A percentile compares a stretch with the other conserved stretches of the same genome.
phyloP scores from a whole-genome alignment of 1,140 invertebrate genomes.

The Drosophila truncata region DNA sequence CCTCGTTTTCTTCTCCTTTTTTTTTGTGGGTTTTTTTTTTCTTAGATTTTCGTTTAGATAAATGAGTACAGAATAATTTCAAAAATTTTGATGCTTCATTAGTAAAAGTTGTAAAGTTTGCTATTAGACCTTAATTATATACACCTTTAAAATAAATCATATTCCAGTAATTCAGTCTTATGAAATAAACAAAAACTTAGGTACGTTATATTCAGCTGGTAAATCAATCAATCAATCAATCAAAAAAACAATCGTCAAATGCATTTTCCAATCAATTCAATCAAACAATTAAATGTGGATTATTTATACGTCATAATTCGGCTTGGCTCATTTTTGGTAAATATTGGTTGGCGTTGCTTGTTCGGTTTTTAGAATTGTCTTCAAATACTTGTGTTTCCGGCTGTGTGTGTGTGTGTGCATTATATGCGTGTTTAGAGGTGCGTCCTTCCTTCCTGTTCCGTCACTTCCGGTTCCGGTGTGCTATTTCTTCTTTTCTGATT shows the following conservation, averaged over 20 bases:
- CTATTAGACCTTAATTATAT: constrained; percentile 61
- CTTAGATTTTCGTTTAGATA: constrained; percentile 50
- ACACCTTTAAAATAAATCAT: constrained; percentile 69
- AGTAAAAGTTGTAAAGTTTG: constrained; percentile 80
- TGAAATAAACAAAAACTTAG: constrained; percentile 85
- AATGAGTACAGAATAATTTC: constrained; percentile 76
- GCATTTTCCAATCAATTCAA: constrained; percentile 24
- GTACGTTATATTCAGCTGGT: constrained; percentile 70
- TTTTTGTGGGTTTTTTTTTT: constrained; percentile 19
- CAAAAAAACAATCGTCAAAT: constrained; percentile 47
- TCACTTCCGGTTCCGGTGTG: constrained; percentile 16
- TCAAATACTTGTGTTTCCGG: constrained; percentile 22
- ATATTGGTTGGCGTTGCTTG: constrained; percentile 25
- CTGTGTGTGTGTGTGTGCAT: constrained; percentile 10
- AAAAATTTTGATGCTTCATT: constrained; percentile 80
- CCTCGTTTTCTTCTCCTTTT: constrained; percentile 13
- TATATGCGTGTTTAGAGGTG: constrained; percentile 22
- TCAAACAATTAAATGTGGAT: constrained; percentile 35
- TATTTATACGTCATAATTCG: constrained; percentile 19
- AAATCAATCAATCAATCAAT: constrained; percentile 56
- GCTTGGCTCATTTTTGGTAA: constrained; percentile 37
- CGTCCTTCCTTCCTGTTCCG: constrained; percentile 7
- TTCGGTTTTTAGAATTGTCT: constrained; percentile 30
- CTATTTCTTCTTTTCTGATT: constrained; percentile 9
- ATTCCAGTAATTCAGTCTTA: constrained; percentile 84